phyloP scores from a whole-genome alignment of 2,888 invertebrate species.

The Dyspetes luteomarginatus region DNA sequence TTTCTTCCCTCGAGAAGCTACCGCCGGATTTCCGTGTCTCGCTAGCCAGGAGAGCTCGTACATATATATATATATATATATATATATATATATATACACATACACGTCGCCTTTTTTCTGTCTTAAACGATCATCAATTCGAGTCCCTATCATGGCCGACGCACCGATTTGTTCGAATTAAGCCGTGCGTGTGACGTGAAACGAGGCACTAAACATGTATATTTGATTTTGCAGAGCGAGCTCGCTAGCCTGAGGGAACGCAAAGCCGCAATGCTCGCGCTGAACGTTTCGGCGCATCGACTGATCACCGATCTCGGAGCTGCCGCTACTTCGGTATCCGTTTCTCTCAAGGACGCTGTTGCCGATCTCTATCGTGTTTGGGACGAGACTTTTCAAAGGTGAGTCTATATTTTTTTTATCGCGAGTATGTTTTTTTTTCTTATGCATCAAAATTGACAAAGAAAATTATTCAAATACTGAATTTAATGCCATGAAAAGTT shows the following conservation, averaged over 20 bases:
- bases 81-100: too few species aligned
- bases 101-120: conserved; percentile 33
- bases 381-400: conserved; percentile 90
- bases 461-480: too few species aligned
- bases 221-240: conserved; percentile 86
- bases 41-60: background rate
- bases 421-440: background rate
- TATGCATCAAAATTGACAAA: too few species aligned
- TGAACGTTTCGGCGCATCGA: conserved; percentile 86
- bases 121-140: conserved; percentile 67
- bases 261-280: conserved; percentile 85
- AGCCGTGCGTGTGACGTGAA: conserved; percentile 58
- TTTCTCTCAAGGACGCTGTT: conserved; percentile 87
- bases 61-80: too few species aligned
- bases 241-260: conserved; percentile 86
- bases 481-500: too few species aligned
- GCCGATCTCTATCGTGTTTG: conserved; percentile 88
- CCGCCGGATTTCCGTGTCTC: conserved; percentile 30
- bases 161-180: conserved; percentile 80
- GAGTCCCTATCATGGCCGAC: conserved; percentile 32
- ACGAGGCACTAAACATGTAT: conserved; percentile 73
- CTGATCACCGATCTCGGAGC: conserved; percentile 85
- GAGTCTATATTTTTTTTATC: conserved; percentile 68
- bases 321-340: conserved; percentile 82
- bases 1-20: background rate